Base-by-base conservation (phyloP, 2,797 vertebrate genomes). In the Peromyscus aztecus region DNA sequence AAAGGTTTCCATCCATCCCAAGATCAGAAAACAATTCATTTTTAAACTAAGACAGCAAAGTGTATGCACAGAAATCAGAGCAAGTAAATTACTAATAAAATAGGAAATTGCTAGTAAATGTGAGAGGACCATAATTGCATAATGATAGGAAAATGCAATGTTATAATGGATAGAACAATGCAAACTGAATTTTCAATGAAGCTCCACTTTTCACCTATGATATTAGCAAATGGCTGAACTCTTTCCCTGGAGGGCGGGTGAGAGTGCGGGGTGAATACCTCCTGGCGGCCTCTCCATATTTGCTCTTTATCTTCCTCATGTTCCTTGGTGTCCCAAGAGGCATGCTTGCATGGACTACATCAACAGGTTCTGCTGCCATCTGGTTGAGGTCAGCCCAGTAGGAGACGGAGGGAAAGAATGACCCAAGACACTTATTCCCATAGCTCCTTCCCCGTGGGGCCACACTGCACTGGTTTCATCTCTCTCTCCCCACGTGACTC, bases 331-430 rank as follows among this genome's bases (percentile, higher is more conserved):
- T 59, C 61, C 80, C 84, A 37, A 57, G 52, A 94, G 65, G 67
- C 43, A 40, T 17, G 43, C 24, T 29, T 69, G 65, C 46, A 11
- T 11, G 3, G 52, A 29, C 69, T 24, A 52, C 59, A 89, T 76
- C 96, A 89, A 78, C 84, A 96, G 73, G 81, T 31, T 89, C 75
- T 49, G 76, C 52, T 77, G 83, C 94, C 87, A 55, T 57, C 67
- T 40, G 78, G 73, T 46, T 78, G 80, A 90, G 93, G 93, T 95
- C 88, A 93, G 75, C 46, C 80, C 55, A 94, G 89, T 55, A 92
- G 93, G 63, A 89, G 80, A 95, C 55, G 37, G 46, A 95, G 89
- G 63, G 43, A 40, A 78, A 77, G 90, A 24, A 46, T 46, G 55
- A 69, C 37, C 65, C 75, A 73, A 87, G 84, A 23, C n/a, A 88